These are phyloP conservation scores for Chymomyza caudatula DNA, from an alignment of 2,888 invertebrate genomes.

Conservation along the genomic window DNA sequence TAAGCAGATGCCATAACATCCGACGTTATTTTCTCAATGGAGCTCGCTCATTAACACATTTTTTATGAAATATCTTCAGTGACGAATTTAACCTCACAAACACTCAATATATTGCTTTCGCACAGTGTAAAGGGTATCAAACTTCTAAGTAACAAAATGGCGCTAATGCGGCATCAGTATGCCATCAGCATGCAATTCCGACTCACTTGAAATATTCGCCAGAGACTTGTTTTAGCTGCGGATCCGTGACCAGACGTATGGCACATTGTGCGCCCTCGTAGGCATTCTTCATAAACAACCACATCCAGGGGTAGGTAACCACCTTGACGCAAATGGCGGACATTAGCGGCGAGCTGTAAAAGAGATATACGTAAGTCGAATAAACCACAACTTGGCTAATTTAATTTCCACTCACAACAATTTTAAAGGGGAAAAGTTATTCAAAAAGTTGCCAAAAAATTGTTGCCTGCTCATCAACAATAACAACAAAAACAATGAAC, in stretches of 20 bases:
- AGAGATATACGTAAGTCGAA: constrained; percentile 9
- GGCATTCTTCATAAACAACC: constrained; percentile 84
- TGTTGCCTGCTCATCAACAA: constrained; percentile 16
- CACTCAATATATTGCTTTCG: no score
- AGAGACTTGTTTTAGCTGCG: constrained; percentile 80
- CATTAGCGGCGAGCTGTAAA: constrained; percentile 77
- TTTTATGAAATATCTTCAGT: no score
- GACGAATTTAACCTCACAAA: no score
- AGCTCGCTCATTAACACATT: no score
- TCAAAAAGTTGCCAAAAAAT: constrained; percentile 3
- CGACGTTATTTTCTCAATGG: no score
- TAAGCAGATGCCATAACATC: no score
- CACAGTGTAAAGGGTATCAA: constrained; percentile 23
- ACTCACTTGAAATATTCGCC: constrained; percentile 85
- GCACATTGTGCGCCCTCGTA: constrained; percentile 85
- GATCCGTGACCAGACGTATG: constrained; percentile 83
- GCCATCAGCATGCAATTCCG: constrained; percentile 25
- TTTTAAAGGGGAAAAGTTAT: constrained; percentile 13
- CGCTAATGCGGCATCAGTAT: constrained; percentile 46
- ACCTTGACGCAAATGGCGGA: constrained; percentile 79
- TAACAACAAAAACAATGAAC: constrained; percentile 4
- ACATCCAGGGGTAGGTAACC: constrained; percentile 83
- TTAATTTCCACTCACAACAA: constrained; percentile 36
- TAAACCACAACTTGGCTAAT: constrained; percentile 41
- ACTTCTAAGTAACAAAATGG: constrained; percentile 10